Evolutionary conservation across 2,113 vertebrate species (phyloP).

Genomic region (Erythrolamprus reginae): DNA sequence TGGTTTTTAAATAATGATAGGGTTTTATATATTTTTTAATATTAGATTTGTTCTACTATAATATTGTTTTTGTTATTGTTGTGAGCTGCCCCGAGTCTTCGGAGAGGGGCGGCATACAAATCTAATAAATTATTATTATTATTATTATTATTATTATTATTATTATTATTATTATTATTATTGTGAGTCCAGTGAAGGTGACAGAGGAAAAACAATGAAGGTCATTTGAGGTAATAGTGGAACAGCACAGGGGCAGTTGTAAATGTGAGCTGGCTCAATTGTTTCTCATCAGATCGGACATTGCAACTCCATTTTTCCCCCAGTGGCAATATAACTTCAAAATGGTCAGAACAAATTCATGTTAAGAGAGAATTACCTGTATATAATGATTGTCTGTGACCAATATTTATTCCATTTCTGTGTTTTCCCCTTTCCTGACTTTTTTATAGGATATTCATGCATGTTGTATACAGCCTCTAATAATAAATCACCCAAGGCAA

Average conservation of each 20-base stretch:
- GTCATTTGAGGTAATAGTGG: not conserved
- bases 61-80: too few relatives aligned
- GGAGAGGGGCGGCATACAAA: too few relatives aligned
- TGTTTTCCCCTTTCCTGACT: not conserved
- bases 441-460: not conserved
- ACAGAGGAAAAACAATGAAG: not conserved
- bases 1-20: too few relatives aligned
- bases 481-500: not conserved
- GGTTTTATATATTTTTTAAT: too few relatives aligned
- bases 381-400: not conserved
- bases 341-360: not conserved
- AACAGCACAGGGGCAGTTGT: not conserved
- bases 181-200: not conserved
- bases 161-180: too few relatives aligned
- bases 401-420: not conserved
- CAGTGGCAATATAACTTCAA: not conserved
- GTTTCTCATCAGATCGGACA: too few relatives aligned
- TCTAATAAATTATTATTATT: too few relatives aligned
- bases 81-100: too few relatives aligned
- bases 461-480: not conserved
- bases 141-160: too few relatives aligned
- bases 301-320: too few relatives aligned
- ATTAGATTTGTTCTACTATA: too few relatives aligned
- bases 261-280: not conserved
- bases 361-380: not conserved